Percentiles rank a stretch among this genome's conserved stretches.
Conservation (phyloP, 2,888 invertebrate genomes). For the Pomacea canaliculata region DNA sequence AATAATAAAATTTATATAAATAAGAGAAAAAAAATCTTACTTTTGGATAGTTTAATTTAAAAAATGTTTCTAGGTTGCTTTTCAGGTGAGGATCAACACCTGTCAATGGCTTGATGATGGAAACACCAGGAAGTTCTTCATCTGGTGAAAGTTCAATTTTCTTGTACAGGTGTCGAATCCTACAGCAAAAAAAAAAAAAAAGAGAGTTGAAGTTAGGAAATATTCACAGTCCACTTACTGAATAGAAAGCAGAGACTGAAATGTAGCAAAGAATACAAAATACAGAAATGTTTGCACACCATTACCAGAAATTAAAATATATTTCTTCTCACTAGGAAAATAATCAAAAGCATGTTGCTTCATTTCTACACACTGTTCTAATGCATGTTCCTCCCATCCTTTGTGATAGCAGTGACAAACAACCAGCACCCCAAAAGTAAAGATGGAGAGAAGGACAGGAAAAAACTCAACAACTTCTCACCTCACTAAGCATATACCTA, state of each 20-base stretch:
- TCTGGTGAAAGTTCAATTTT: slow-evolving; percentile 46
- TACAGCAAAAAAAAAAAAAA: slow-evolving; percentile 40
- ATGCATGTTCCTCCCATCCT: too few relatives aligned
- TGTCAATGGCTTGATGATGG: slow-evolving; percentile 61
- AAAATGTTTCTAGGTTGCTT: slow-evolving; percentile 62
- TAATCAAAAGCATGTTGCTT: too few relatives aligned
- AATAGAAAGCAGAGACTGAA: not conserved
- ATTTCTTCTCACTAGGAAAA: too few relatives aligned
- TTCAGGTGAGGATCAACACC: slow-evolving; percentile 64
- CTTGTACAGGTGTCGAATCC: slow-evolving; percentile 58
- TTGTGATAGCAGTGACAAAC: too few relatives aligned
- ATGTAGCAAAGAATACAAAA: not conserved
- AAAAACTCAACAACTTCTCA: too few relatives aligned
- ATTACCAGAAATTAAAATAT: not conserved
- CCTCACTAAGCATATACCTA: too few relatives aligned
- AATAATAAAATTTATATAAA: too few relatives aligned
- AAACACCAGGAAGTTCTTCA: slow-evolving; percentile 59
- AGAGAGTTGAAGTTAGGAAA: too few relatives aligned
- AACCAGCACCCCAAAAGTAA: too few relatives aligned
- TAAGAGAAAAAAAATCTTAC: slow-evolving; percentile 42
- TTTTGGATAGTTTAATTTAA: slow-evolving; percentile 55
- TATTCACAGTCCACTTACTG: too few relatives aligned
- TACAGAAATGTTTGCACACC: not conserved
- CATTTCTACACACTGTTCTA: too few relatives aligned
- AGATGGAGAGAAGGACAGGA: too few relatives aligned